Percentiles rank a stretch among this genome's conserved stretches.
These are phyloP conservation scores for Trichonephila inaurata DNA, from an alignment of 1,140 invertebrate species.

Conservation along the genomic window DNA sequence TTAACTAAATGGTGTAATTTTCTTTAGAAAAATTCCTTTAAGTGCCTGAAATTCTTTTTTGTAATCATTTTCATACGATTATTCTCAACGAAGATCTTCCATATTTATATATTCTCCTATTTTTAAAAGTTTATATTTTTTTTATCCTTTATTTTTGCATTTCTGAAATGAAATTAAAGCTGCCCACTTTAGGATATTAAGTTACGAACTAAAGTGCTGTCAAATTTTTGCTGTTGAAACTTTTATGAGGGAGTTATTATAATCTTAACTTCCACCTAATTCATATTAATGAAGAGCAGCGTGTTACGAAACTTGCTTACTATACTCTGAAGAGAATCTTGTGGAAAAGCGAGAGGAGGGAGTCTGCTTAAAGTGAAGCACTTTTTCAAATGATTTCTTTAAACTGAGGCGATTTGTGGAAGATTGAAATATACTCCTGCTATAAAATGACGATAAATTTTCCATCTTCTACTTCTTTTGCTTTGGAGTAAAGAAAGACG, in stretches of 20 bases:
- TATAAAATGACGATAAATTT: conserved; percentile 30
- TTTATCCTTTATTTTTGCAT: background rate
- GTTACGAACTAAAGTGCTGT: background rate
- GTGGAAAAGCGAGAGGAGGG: background rate
- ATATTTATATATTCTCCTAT: background rate
- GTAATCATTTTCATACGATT: background rate
- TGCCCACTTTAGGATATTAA: conserved; percentile 17
- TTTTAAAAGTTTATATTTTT: background rate
- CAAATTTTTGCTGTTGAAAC: conserved; percentile 30
- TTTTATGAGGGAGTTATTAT: conserved; percentile 23
- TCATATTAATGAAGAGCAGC: conserved; percentile 7
- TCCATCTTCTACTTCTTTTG: background rate
- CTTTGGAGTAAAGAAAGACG: background rate
- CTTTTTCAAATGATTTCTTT: conserved; percentile 27
- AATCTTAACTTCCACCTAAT: conserved; percentile 17
- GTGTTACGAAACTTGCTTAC: background rate
- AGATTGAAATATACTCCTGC: conserved; percentile 50
- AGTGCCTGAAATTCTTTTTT: background rate
- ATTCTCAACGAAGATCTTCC: background rate
- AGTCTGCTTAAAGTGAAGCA: background rate
- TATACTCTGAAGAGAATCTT: background rate
- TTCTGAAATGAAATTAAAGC: background rate
- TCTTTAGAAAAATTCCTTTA: background rate
- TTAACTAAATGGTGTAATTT: background rate
- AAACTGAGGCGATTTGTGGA: conserved; percentile 31